Evolutionary conservation across 2,113 vertebrate species (phyloP).

Genomic region (Thymallus thymallus): DNA sequence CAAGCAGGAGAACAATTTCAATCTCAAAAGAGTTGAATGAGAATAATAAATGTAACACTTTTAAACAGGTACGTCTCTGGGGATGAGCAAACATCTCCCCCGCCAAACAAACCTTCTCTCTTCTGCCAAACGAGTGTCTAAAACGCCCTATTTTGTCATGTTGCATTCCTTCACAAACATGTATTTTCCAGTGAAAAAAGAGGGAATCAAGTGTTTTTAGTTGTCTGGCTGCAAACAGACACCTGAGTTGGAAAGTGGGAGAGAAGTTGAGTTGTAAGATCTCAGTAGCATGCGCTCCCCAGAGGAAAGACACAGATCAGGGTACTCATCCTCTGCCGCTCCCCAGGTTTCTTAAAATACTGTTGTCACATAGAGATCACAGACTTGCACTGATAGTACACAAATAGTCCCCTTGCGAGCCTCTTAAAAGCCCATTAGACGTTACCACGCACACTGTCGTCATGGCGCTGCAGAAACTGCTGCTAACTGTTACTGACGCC

Average conservation of each 20-base stretch:
- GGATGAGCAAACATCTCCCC: constrained; percentile 66
- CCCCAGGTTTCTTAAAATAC: constrained; percentile 59
- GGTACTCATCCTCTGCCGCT: constrained; percentile 57
- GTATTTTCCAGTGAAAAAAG: constrained; percentile 57
- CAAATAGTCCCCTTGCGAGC: constrained; percentile 69
- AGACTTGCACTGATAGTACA: constrained; percentile 64
- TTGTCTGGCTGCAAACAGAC: constrained; percentile 59
- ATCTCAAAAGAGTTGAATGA: constrained; percentile 42
- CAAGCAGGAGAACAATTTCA: constrained; percentile 28
- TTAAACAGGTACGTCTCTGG: constrained; percentile 56
- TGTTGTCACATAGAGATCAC: constrained; percentile 71
- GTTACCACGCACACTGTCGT: constrained; percentile 45
- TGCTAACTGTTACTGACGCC: constrained; percentile 71
- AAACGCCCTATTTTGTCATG: constrained; percentile 73
- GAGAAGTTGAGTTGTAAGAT: constrained; percentile 73
- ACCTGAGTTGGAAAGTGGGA: constrained; percentile 69
- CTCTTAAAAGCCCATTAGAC: constrained; percentile 75
- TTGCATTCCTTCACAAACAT: constrained; percentile 73
- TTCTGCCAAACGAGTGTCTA: constrained; percentile 42
- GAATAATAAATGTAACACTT: constrained; percentile 61
- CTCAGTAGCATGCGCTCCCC: constrained; percentile 61
- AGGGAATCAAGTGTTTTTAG: constrained; percentile 46
- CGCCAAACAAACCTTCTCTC: constrained; percentile 68
- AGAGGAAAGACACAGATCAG: constrained; percentile 58
- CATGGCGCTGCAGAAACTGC: constrained; percentile 53